Conservation (phyloP, 2,797 vertebrate species). For the Tauraco hartlaubi region DNA sequence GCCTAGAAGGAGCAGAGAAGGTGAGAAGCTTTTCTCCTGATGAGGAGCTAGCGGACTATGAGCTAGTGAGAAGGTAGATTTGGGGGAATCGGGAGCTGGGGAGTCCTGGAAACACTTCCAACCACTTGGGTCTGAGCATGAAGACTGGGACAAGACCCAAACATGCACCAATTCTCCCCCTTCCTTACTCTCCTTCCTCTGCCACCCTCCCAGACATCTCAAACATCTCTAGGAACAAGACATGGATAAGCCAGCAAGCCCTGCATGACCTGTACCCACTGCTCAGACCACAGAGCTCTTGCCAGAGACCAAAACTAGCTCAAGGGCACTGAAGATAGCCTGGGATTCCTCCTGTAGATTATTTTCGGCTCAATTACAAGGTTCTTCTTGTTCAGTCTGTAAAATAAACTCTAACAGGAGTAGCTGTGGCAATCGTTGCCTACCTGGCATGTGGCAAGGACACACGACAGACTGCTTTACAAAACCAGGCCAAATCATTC, state of each 20-base stretch:
- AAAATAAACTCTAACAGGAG: neutral
- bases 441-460: neutral
- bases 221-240: neutral
- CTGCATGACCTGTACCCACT: neutral
- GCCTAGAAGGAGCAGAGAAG: neutral
- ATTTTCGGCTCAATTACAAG: neutral
- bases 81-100: fast-evolving
- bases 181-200: neutral
- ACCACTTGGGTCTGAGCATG: fast-evolving
- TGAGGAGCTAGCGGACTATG: neutral
- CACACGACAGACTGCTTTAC: neutral
- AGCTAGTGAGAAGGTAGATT: neutral
- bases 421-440: neutral
- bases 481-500: neutral
- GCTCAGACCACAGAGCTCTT: neutral
- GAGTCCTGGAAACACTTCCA: neutral
- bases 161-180: fast-evolving
- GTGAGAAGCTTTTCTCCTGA: neutral
- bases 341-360: neutral
- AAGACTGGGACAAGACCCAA: neutral
- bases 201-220: neutral
- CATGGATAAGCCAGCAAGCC: fast-evolving
- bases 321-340: neutral
- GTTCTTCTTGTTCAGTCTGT: neutral
- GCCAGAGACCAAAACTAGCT: neutral